Percentiles rank a stretch among this genome's conserved stretches.
These are phyloP conservation scores for Thymelicus sylvestris DNA, from an alignment of 2,888 invertebrate species.

Conservation along the genomic window DNA sequence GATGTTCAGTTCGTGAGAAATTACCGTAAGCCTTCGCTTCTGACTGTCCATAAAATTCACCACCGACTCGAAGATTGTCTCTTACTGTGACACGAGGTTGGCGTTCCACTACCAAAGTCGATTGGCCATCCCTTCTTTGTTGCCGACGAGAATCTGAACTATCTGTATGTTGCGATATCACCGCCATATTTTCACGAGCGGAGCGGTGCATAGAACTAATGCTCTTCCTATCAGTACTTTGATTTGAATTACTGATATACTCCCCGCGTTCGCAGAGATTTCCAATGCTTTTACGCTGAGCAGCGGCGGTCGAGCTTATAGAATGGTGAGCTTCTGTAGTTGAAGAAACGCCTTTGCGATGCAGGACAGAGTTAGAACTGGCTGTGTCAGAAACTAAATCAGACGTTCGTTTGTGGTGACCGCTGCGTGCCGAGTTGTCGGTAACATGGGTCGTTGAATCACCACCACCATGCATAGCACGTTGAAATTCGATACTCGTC, in stretches of 20 bases:
- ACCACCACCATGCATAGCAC: slow-evolving; percentile 76
- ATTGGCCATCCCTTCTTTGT: slow-evolving; percentile 82
- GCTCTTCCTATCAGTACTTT: slow-evolving; percentile 90
- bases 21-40: slow-evolving; percentile 89
- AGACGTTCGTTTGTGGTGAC: slow-evolving; percentile 89
- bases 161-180: slow-evolving; percentile 81
- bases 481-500: slow-evolving; percentile 82
- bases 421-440: slow-evolving; percentile 65
- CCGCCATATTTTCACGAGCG: slow-evolving; percentile 80
- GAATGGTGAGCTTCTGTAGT: slow-evolving; percentile 90
- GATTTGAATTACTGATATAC: slow-evolving; percentile 87
- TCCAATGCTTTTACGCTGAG: slow-evolving; percentile 91
- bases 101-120: slow-evolving; percentile 83
- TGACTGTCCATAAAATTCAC: slow-evolving; percentile 89
- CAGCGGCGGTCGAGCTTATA: slow-evolving; percentile 89
- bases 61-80: slow-evolving; percentile 89
- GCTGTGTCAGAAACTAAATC: slow-evolving; percentile 90
- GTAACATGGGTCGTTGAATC: slow-evolving; percentile 49
- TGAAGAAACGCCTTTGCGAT: slow-evolving; percentile 88
- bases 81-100: slow-evolving; percentile 85
- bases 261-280: slow-evolving; percentile 91
- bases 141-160: slow-evolving; percentile 63
- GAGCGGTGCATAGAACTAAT: slow-evolving; percentile 92
- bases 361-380: slow-evolving; percentile 90
- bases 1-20: slow-evolving; percentile 82